Base-by-base conservation (phyloP, 2,888 invertebrate species). In the Busseola fusca region DNA sequence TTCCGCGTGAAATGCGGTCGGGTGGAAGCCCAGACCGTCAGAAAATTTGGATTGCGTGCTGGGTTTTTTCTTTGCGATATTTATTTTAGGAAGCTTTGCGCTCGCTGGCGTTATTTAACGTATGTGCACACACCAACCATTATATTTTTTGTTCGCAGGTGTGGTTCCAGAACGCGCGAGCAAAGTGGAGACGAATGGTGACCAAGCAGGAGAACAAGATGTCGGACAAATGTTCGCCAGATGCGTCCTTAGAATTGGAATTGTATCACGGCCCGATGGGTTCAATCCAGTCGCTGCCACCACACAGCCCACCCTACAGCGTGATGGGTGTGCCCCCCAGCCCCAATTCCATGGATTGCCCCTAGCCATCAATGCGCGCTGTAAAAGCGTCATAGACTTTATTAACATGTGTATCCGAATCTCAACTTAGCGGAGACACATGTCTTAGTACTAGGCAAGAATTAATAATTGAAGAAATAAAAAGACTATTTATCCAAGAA, bases 151-250 rank as follows among this genome's bases (percentile, higher is more conserved):
- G 94, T 93, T 96, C 96, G 56, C 97, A 98, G 98, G 98, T 98
- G 71, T 98, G 98, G 98, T 99, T 99, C 95, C 98, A 99, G 95
- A 99, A 99, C 92, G 98, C 98, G 42, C 96, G 99, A 54, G 99
- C 99, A 84, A 99, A 99, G 96, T 98, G 98, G 97, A 97, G 99
- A 87, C 97, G 99, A 83, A 98, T 98, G 97, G 97, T 98, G 93
- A 96, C 97, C 86, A 97, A 98, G 90, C 97, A 98, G 89, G 98
- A 98, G 90, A 97, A 97, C 91, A 97, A 97, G 88, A 93, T 96
- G 93, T 96, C 96, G 82, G 97, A 97, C 88, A 97, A 97, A 88
- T 97, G 97, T 89, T 97, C 97, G 27, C 97, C 97, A 84, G 96
- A 96, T 84, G 96, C 96, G 0, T 96, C 97, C 67, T 91, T 97